These are phyloP conservation scores for Tipula confusa DNA, from an alignment of 2,888 invertebrate species.

Conservation along the genomic window DNA sequence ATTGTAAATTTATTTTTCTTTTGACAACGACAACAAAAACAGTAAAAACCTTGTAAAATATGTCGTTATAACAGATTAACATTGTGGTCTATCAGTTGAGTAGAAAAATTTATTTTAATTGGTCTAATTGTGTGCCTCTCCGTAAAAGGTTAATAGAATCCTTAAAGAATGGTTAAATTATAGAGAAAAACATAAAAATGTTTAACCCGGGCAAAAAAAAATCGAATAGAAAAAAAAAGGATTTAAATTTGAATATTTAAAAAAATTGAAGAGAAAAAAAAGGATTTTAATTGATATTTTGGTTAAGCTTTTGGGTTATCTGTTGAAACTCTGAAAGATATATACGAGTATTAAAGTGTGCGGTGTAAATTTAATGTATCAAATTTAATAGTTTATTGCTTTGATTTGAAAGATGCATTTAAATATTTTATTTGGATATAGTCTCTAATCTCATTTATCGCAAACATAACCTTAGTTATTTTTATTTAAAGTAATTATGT, in stretches of 20 bases:
- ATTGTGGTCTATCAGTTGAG: conserved; percentile 5
- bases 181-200: background rate
- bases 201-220: background rate
- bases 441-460: background rate
- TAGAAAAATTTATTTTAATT: background rate
- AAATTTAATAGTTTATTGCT: background rate
- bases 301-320: conserved; percentile 20
- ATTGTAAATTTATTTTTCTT: background rate
- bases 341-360: background rate
- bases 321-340: background rate
- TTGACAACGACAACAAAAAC: background rate
- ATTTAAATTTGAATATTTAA: background rate
- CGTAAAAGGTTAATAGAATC: conserved; percentile 3
- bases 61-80: conserved; percentile 25
- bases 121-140: conserved; percentile 7
- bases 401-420: no score
- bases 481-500: background rate
- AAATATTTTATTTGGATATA: no score
- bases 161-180: conserved; percentile 16
- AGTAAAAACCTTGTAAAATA: background rate
- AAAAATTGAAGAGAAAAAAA: background rate
- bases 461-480: background rate
- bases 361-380: background rate
- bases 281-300: background rate
- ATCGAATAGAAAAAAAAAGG: background rate